These are phyloP conservation scores for Hipposideros larvatus DNA, from an alignment of 2,797 vertebrate genomes.

Conservation along the genomic window DNA sequence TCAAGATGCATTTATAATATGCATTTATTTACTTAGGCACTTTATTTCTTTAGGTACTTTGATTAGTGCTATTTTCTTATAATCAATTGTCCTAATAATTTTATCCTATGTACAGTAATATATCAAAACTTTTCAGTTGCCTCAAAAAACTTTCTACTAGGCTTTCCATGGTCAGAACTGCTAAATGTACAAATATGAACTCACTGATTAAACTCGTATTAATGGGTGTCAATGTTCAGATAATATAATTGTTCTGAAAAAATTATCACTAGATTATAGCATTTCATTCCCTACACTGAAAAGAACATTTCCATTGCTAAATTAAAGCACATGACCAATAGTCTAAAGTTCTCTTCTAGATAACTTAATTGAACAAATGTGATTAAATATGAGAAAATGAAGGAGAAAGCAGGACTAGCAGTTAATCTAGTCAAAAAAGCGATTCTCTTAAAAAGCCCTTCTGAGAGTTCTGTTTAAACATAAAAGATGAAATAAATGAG, in stretches of 20 bases:
- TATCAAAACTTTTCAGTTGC: background rate
- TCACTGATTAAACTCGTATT: background rate
- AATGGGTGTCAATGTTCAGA: background rate
- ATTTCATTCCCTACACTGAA: background rate
- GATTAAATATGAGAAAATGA: constrained; percentile 20
- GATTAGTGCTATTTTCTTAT: background rate
- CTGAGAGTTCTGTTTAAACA: background rate
- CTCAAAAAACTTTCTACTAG: background rate
- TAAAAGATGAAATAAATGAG: background rate
- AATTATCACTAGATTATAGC: background rate
- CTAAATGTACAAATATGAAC: background rate
- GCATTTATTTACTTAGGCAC: background rate
- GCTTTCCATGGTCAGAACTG: background rate
- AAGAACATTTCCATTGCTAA: constrained; percentile 5
- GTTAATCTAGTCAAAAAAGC: background rate
- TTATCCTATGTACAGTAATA: background rate
- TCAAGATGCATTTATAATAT: background rate
- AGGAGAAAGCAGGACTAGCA: background rate
- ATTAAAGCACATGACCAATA: background rate
- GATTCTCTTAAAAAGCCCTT: background rate
- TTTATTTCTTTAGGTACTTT: constrained; percentile 25
- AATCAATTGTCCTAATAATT: background rate
- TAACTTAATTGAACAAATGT: background rate
- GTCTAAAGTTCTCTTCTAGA: background rate
- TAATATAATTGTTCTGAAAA: background rate